Evolutionary conservation across 2,113 vertebrate genomes (phyloP).

Genomic region (Atherinomorus stipes): DNA sequence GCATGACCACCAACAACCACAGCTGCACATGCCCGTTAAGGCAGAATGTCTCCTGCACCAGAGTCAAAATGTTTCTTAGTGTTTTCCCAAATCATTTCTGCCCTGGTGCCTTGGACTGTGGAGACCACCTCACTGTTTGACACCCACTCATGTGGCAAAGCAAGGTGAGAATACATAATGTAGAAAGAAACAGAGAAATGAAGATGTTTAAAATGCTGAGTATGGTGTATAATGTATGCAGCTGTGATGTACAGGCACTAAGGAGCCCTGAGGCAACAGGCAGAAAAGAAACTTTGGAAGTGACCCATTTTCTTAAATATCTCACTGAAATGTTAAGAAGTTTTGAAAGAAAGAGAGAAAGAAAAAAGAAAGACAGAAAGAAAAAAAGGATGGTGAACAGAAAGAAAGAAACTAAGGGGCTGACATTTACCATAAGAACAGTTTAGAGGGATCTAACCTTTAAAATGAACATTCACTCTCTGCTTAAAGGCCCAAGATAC

Average conservation of each 20-base stretch:
- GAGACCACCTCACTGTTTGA: constrained; percentile 10
- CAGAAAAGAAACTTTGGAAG: constrained; percentile 45
- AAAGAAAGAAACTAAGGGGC: constrained; percentile 19
- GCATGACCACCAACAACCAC: constrained; percentile 46
- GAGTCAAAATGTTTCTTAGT: constrained; percentile 14
- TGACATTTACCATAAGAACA: constrained; percentile 69
- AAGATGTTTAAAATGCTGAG: constrained; percentile 36
- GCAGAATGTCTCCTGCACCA: constrained; percentile 26
- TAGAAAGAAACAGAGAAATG: constrained; percentile 25
- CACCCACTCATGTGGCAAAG: constrained; percentile 28
- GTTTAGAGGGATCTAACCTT: constrained; percentile 73
- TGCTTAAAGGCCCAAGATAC: constrained; percentile 44
- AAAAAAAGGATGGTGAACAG: background rate
- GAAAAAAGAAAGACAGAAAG: constrained; percentile 7
- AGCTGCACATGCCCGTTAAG: background rate
- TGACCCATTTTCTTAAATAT: constrained; percentile 68
- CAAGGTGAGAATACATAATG: constrained; percentile 58
- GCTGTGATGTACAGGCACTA: constrained; percentile 39
- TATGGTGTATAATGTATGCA: constrained; percentile 64
- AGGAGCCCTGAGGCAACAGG: constrained; percentile 52
- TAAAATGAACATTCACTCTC: constrained; percentile 56
- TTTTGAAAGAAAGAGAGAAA: constrained; percentile 26
- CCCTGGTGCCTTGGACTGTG: constrained; percentile 14
- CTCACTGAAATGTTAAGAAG: constrained; percentile 47
- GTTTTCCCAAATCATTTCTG: constrained; percentile 19